phyloP scores from a whole-genome alignment of 2,797 vertebrate species.

The Hemitrygon akajei region DNA sequence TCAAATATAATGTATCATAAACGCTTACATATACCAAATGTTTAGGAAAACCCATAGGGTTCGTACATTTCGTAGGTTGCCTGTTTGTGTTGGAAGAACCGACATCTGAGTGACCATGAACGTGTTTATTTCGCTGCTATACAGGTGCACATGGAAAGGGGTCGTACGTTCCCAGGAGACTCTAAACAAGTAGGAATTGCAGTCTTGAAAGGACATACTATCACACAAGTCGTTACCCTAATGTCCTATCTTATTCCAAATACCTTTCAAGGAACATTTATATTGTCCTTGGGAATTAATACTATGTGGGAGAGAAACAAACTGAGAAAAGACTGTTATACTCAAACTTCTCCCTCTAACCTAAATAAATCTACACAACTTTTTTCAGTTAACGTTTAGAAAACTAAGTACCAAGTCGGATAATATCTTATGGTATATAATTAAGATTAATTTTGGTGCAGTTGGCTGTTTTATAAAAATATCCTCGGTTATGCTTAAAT shows the following conservation, averaged over 20 bases:
- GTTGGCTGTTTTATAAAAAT: constrained; percentile 11
- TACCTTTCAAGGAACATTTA: background rate
- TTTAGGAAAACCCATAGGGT: background rate
- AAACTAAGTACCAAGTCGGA: constrained; percentile 28
- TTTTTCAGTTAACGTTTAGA: background rate
- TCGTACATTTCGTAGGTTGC: background rate
- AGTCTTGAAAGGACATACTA: background rate
- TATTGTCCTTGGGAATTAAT: background rate
- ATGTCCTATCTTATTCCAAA: background rate
- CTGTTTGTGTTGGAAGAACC: background rate
- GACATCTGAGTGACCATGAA: background rate
- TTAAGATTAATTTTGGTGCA: constrained; percentile 21
- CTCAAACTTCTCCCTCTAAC: background rate
- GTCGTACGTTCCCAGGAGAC: background rate
- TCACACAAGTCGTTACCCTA: background rate
- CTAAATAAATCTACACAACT: background rate
- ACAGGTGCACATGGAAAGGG: background rate
- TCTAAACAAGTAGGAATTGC: background rate
- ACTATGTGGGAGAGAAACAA: background rate
- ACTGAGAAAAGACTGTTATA: background rate
- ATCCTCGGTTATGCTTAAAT: constrained; percentile 17
- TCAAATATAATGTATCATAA: background rate
- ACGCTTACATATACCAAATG: background rate
- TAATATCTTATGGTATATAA: constrained; percentile 26
- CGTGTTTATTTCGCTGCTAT: background rate